Percentiles rank a stretch among this genome's conserved stretches.
Evolutionary conservation across 2,888 invertebrate species (phyloP).

Genomic region (Geotrupes spiniger): DNA sequence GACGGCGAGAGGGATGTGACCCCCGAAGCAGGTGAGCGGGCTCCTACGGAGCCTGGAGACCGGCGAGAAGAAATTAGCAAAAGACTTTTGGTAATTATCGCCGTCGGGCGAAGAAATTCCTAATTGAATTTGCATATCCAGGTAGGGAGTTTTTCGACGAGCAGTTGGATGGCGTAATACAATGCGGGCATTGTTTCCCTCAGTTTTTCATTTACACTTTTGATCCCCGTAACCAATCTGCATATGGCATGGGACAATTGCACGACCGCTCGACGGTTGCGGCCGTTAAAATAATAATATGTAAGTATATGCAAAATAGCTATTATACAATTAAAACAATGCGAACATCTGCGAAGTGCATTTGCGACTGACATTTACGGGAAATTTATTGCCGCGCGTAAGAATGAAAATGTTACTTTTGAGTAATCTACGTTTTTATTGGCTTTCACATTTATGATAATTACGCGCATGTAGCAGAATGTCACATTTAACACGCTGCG

Average conservation of each 20-base stretch:
- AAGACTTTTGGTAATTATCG: constrained; percentile 37
- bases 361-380: constrained; percentile 13
- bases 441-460: no score
- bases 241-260: constrained; percentile 34
- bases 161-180: constrained; percentile 26
- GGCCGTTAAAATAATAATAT: constrained; percentile 31
- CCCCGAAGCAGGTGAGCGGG: constrained; percentile 31
- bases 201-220: constrained; percentile 37
- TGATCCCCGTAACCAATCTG: constrained; percentile 46
- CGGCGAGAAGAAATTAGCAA: constrained; percentile 16
- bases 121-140: constrained; percentile 46
- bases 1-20: constrained; percentile 23
- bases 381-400: constrained; percentile 8
- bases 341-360: constrained; percentile 23
- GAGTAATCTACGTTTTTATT: no score
- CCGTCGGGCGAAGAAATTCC: constrained; percentile 30
- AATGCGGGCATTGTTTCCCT: constrained; percentile 41
- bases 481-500: no score
- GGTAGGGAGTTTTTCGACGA: constrained; percentile 28
- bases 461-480: no score
- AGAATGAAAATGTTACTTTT: no score
- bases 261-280: constrained; percentile 12
- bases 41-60: constrained; percentile 22
- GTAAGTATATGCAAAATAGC: constrained; percentile 31
- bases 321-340: constrained; percentile 37